Evolutionary conservation across 2,113 vertebrate genomes (phyloP), one percentile per base, ranked within the genome.

Genomic region (Thinocorus orbignyianus): DNA sequence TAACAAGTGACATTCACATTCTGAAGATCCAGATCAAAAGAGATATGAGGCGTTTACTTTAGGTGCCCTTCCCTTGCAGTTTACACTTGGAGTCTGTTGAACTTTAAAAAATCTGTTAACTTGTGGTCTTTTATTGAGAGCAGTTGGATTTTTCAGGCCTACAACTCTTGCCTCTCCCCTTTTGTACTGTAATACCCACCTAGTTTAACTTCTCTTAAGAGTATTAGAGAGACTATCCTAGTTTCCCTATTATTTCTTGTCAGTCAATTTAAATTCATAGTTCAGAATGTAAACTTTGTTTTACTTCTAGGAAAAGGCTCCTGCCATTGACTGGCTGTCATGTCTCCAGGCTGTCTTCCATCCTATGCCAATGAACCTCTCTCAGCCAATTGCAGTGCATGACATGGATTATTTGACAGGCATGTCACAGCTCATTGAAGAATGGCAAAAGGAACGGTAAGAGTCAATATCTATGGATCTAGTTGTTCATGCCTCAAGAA

Each of bases 281-380:
- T 62, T 92, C 80, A 70, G 17, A 42, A 51, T 33, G 42, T 84
- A 83, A 94, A 13, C 39, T 88, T 78, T 93, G 26, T 87, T 95
- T 90, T 48, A 65, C 57, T 89, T 85, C 86, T 97, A 99, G 99
- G 97, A 95, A 91, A 85, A 97, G 77, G 99, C 98, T 39, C 99
- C 99, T 54, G 97, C 98, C 69, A 98, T 99, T 62, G 98, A 99
- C 79, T 99, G 99, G 99, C 70, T 99, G 81, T 95, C 97, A 10
- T 99, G 98, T 76, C 97, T 99, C 64, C 97, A 97, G 97, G 98
- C 98, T 5, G 93, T 96, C 14, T 99, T 99, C 93, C 92, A 98
- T 46, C 98, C 98, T 7, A 91, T 98, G 90, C 86, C 95, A 51
- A 88, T 99, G 87, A 97, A 79, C 19, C 77, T 98, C 62, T 98